Evolutionary conservation across 2,113 vertebrate genomes (phyloP).

Genomic region (Amblyopsis rosae): DNA sequence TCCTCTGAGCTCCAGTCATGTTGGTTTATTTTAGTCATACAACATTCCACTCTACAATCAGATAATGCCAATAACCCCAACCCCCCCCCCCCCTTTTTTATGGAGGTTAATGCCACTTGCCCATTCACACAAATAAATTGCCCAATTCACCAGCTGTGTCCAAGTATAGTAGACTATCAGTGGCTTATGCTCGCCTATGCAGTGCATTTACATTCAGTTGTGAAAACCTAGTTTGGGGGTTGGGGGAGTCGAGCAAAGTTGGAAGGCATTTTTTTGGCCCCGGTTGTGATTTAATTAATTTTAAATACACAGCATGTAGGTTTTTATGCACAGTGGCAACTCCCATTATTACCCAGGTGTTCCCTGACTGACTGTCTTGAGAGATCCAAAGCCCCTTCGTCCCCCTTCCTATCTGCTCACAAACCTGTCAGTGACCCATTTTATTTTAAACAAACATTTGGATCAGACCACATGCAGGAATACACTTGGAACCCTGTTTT

Average conservation of each 20-base stretch:
- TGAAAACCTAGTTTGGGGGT: conserved; percentile 31
- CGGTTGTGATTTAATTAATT: conserved; percentile 16
- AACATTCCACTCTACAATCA: conserved; percentile 63
- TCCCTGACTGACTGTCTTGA: conserved; percentile 10
- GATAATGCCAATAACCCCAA: conserved; percentile 10
- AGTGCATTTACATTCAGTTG: conserved; percentile 62
- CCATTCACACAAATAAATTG: conserved; percentile 8
- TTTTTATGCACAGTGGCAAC: conserved; percentile 33
- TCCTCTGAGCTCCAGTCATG: conserved; percentile 44
- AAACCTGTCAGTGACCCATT: conserved; percentile 34
- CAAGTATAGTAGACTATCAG: conserved; percentile 41
- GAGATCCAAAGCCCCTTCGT: conserved; percentile 11
- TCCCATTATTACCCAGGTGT: conserved; percentile 16
- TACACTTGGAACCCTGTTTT: conserved; percentile 85
- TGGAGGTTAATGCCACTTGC: conserved; percentile 41
- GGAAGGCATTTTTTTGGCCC: conserved; percentile 37
- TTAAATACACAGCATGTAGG: conserved; percentile 33
- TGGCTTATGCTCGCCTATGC: conserved; percentile 65
- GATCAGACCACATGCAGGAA: conserved; percentile 73
- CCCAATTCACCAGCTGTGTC: conserved; percentile 37
- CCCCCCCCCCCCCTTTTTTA: conserved; percentile 31
- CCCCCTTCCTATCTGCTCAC: not conserved
- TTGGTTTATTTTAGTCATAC: conserved; percentile 45
- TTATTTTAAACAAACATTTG: conserved; percentile 72
- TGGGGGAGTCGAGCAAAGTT: conserved; percentile 31